Percentiles rank a stretch among this genome's conserved stretches.
These are phyloP conservation scores for Sterrhoptilus dennistouni DNA, from an alignment of 2,113 vertebrate genomes.

Conservation along the genomic window DNA sequence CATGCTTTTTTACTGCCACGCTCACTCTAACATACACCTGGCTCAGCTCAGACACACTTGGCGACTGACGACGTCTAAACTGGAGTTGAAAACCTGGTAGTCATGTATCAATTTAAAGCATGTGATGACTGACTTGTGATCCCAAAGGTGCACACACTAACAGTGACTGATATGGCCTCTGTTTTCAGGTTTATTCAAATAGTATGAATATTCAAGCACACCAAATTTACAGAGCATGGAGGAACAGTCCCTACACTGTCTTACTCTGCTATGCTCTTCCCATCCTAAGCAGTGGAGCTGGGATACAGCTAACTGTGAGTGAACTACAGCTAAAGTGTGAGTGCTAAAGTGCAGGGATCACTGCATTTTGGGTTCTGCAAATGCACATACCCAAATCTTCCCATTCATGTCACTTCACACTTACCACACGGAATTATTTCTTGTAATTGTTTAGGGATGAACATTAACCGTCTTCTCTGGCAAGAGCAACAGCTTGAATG, in stretches of 20 bases:
- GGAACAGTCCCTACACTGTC: background rate
- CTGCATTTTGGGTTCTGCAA: background rate
- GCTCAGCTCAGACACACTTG: background rate
- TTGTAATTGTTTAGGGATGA: background rate
- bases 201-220: background rate
- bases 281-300: background rate
- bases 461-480: background rate
- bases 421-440: background rate
- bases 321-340: background rate
- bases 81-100: background rate
- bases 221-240: background rate
- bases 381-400: background rate
- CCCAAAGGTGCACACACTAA: background rate
- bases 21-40: background rate
- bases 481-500: background rate
- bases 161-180: background rate
- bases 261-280: background rate
- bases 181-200: constrained; percentile 1
- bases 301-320: too few relatives aligned
- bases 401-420: background rate
- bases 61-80: background rate
- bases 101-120: background rate
- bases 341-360: background rate
- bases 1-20: background rate
- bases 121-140: background rate